phyloP scores from a whole-genome alignment of 2,113 vertebrate species.

The Salvelinus alpinus region DNA sequence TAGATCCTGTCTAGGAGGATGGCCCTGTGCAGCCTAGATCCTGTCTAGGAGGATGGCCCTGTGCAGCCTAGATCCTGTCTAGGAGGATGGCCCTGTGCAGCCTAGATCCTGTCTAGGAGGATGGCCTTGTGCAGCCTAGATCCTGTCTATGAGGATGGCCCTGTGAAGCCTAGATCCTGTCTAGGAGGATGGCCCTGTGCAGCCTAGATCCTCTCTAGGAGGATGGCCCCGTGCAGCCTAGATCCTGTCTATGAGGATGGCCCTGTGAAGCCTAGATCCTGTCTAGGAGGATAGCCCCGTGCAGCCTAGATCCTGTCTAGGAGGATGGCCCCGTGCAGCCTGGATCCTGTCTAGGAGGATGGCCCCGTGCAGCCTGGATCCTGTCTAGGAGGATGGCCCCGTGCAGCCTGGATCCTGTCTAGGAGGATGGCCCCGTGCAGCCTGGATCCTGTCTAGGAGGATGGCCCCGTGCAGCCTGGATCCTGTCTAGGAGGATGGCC shows the following conservation, averaged over 20 bases:
- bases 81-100: slow-evolving; percentile 38
- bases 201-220: slow-evolving; percentile 53
- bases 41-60: no score
- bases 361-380: no score
- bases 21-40: no score
- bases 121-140: slow-evolving; percentile 49
- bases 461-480: slow-evolving; percentile 47
- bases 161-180: slow-evolving; percentile 44
- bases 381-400: no score
- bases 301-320: slow-evolving; percentile 19
- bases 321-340: slow-evolving; percentile 8
- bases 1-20: no score
- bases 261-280: slow-evolving; percentile 32
- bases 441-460: not conserved
- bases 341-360: slow-evolving; percentile 13
- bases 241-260: slow-evolving; percentile 16
- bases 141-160: slow-evolving; percentile 19
- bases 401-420: no score
- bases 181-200: not conserved
- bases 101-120: slow-evolving; percentile 53
- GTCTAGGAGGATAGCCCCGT: not conserved
- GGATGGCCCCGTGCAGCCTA: slow-evolving; percentile 19
- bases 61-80: not conserved
- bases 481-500: slow-evolving; percentile 52
- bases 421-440: no score